phyloP scores from a whole-genome alignment of 2,113 vertebrate species.

The Poicephalus gulielmi region DNA sequence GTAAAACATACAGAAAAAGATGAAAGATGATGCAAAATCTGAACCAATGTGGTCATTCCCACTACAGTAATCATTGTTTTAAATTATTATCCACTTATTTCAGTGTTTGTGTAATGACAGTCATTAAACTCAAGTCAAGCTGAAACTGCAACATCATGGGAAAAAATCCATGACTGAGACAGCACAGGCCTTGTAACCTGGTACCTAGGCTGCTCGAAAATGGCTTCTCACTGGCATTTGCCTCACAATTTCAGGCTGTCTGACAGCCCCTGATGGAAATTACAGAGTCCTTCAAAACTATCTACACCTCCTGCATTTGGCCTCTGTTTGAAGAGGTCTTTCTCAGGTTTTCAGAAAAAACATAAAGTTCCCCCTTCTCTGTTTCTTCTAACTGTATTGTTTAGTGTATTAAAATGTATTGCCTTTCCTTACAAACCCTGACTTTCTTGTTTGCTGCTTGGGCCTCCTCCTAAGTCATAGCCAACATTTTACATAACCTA shows the following conservation, averaged over 20 bases:
- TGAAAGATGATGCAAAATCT: neutral
- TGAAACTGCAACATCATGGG: neutral
- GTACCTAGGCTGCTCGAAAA: neutral
- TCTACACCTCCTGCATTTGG: neutral
- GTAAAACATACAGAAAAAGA: neutral
- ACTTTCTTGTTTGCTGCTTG: neutral
- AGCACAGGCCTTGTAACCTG: neutral
- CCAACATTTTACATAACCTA: neutral
- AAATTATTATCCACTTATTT: neutral
- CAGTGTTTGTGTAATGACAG: neutral
- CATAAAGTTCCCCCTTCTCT: neutral
- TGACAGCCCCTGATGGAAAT: neutral
- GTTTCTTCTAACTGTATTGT: neutral
- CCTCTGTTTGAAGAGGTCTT: neutral
- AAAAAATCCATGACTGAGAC: neutral
- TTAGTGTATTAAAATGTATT: neutral
- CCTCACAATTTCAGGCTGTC: neutral
- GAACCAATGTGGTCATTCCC: neutral
- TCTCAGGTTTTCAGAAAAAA: neutral
- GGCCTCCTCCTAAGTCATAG: neutral
- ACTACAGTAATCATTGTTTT: neutral
- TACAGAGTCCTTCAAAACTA: neutral
- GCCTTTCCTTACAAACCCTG: neutral
- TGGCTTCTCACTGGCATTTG: neutral
- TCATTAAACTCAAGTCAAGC: neutral